Percentiles rank a stretch among this genome's conserved stretches.
Evolutionary conservation across 2,888 invertebrate genomes (phyloP).

Genomic region (Acrocyrtus sp.): DNA sequence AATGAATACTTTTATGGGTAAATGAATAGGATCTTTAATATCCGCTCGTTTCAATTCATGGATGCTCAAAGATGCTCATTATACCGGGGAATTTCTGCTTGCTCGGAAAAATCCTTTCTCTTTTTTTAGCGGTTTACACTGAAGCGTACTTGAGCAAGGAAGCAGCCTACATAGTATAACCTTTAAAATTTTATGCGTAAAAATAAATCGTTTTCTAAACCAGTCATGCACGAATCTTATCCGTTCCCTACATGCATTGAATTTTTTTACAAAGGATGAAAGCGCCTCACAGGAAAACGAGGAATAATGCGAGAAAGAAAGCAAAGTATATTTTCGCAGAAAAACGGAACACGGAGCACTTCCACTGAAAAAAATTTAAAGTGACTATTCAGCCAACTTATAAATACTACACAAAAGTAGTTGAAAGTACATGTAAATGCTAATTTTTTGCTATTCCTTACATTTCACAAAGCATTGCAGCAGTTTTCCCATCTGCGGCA

Average conservation of each 20-base stretch:
- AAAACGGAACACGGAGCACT: too few species aligned
- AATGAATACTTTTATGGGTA: too few species aligned
- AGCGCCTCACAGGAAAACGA: neutral
- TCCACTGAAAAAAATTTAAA: too few species aligned
- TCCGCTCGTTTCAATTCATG: neutral
- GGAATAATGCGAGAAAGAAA: too few species aligned
- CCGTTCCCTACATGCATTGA: neutral
- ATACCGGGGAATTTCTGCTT: neutral
- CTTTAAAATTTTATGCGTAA: neutral
- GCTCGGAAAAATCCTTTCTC: too few species aligned
- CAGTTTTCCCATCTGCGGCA: too few species aligned
- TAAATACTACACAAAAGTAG: neutral
- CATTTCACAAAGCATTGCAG: too few species aligned
- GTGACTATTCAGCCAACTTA: neutral
- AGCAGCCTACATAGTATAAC: too few species aligned
- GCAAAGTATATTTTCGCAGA: too few species aligned
- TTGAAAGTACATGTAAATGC: neutral
- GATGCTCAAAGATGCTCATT: neutral
- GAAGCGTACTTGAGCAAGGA: too few species aligned
- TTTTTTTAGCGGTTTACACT: too few species aligned
- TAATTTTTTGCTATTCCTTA: too few species aligned
- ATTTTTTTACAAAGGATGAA: neutral
- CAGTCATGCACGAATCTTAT: slow-evolving; percentile 25
- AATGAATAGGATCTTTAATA: neutral
- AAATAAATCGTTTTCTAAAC: slow-evolving; percentile 18